Evolutionary conservation across 2,888 invertebrate genomes (phyloP).

Genomic region (Halictus ligatus): DNA sequence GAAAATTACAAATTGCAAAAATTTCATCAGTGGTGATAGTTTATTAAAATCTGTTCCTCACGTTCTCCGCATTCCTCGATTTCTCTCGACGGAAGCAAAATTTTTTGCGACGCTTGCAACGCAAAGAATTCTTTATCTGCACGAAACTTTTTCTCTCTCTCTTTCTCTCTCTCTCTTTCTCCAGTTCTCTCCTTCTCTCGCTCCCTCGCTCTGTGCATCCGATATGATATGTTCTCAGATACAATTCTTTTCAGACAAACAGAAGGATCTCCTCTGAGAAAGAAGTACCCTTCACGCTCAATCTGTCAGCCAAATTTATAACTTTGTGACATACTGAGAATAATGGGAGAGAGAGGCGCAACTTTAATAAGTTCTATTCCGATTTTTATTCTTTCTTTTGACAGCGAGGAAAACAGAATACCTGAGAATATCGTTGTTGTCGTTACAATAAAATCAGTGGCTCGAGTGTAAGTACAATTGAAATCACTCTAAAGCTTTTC

Average conservation of each 20-base stretch:
- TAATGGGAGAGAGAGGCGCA: background rate
- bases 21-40: background rate
- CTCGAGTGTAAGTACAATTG: background rate
- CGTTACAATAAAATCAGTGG: background rate
- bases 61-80: slow-evolving; percentile 1
- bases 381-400: too few species aligned
- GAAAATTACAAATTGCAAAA: too few species aligned
- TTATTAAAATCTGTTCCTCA: background rate
- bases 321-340: background rate
- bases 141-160: slow-evolving; percentile 9
- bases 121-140: slow-evolving; percentile 34
- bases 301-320: slow-evolving; percentile 39
- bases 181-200: background rate
- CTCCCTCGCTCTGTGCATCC: slow-evolving; percentile 18
- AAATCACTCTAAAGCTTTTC: background rate
- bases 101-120: slow-evolving; percentile 35
- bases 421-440: background rate
- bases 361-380: background rate
- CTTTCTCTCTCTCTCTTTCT: background rate
- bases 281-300: slow-evolving; percentile 27
- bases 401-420: background rate
- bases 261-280: slow-evolving; percentile 35
- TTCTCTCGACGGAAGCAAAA: slow-evolving; percentile 26
- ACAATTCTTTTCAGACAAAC: slow-evolving; percentile 45
- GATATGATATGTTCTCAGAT: slow-evolving; percentile 38